Percentiles rank a stretch among this genome's conserved stretches.
These are phyloP conservation scores for Cephus cinctus DNA, from an alignment of 1,140 invertebrate genomes.

Conservation along the genomic window DNA sequence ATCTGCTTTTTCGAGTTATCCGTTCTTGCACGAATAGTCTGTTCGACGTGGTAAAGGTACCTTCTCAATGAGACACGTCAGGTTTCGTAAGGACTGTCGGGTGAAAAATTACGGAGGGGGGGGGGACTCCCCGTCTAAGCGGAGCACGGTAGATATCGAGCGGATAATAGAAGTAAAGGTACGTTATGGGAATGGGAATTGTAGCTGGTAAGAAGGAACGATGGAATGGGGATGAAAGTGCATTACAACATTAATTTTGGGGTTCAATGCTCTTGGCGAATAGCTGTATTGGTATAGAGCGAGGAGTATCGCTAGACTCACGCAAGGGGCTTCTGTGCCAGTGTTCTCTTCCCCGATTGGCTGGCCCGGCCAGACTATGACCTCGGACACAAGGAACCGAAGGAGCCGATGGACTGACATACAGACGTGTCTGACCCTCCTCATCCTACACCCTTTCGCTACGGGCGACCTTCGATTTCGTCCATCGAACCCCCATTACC, in stretches of 20 bases:
- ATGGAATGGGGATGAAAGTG: conserved; percentile 20
- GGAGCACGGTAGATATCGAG: conserved; percentile 19
- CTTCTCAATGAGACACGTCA: too few relatives aligned
- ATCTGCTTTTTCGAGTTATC: too few relatives aligned
- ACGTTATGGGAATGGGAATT: conserved; percentile 4
- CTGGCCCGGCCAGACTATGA: not conserved
- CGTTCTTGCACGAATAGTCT: too few relatives aligned
- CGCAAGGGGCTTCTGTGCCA: conserved; percentile 28
- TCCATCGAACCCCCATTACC: too few relatives aligned
- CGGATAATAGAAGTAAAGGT: conserved; percentile 9
- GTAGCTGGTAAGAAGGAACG: not conserved
- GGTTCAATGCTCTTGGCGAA: conserved; percentile 41
- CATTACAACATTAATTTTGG: conserved; percentile 38
- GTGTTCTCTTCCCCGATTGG: not conserved
- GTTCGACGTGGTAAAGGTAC: too few relatives aligned
- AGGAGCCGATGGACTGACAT: too few relatives aligned
- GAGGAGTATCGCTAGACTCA: conserved; percentile 28
- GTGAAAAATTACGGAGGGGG: conserved; percentile 10
- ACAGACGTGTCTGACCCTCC: too few relatives aligned
- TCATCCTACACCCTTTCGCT: too few relatives aligned
- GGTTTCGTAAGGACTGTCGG: not conserved
- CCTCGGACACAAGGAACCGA: too few relatives aligned
- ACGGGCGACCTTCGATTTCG: too few relatives aligned
- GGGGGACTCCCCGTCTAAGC: not conserved
- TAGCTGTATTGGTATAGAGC: conserved; percentile 16